Base-by-base conservation (phyloP, 2,113 vertebrate genomes). In the Gambusia affinis region DNA sequence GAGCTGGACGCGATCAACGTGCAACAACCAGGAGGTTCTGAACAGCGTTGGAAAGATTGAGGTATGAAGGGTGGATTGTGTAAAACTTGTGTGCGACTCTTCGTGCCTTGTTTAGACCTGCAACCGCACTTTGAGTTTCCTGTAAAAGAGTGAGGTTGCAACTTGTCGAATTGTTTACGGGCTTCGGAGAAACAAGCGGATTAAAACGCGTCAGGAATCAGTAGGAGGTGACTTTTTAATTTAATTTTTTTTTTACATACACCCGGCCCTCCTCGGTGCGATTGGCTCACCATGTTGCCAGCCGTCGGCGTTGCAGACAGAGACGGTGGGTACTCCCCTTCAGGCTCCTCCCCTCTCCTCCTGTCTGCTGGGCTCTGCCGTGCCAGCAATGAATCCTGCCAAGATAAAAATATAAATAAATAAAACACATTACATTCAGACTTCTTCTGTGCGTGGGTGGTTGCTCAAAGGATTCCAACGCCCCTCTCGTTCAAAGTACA, bases 211-310 rank as follows among this genome's bases (percentile, higher is more conserved):
- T 37, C 27, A 61, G 39, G 28, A 42, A 57, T 62, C 47, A 68
- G 30, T 66, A 60, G 73, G 29, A 54, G 63, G 44, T 22, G 62
- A 22, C 12, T 19, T 29, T 2, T 29, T 30, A 27, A 27, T 30
- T n/a, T n/a, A n/a, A n/a, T 19, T 37, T 37, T 37, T 37, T 30
- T 73, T 35, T 72, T 39, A 70, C 64, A 75, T 27, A 47, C 4
- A 15, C 5, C 6, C 57, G 30, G 29, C 57, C 57, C 44, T 67
- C 28, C 28, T 2, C 5, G 22, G 66, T 71, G 54, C 65, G 82
- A 85, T 77, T 88, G 67, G 80, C 92, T 93, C 83, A 94, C 93
- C 93, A 94, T 94, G 87, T 82, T 93, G 88, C 85, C 90, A 87
- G 88, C 84, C 80, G 73, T 80, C 68, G 83, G 57, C 81, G 83